phyloP scores from a whole-genome alignment of 2,888 invertebrate species.

The Toxonevra muliebris region DNA sequence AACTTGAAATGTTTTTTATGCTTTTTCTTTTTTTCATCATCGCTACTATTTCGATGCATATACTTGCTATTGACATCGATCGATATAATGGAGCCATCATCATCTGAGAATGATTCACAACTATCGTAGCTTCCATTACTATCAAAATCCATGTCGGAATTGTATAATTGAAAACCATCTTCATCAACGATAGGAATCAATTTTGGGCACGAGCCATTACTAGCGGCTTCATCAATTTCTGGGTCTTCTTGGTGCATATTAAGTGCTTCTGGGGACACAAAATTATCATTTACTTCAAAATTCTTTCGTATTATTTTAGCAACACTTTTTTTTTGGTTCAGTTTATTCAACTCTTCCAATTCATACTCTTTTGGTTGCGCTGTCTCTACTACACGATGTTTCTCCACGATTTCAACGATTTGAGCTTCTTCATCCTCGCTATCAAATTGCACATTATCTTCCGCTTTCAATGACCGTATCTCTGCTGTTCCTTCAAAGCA shows the following conservation, averaged over 20 bases:
- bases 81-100: constrained; percentile 32
- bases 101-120: constrained; percentile 12
- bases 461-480: constrained; percentile 43
- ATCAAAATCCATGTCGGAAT: constrained; percentile 22
- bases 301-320: background rate
- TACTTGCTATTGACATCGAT: constrained; percentile 44
- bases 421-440: constrained; percentile 47
- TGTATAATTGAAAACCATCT: constrained; percentile 37
- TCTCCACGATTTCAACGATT: constrained; percentile 45
- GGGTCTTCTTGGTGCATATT: background rate
- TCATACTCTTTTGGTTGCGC: constrained; percentile 34
- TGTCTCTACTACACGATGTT: constrained; percentile 25
- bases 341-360: constrained; percentile 27
- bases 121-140: constrained; percentile 4
- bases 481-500: constrained; percentile 47
- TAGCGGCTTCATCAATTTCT: background rate
- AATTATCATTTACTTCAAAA: no score
- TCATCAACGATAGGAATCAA: constrained; percentile 39
- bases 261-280: background rate
- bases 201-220: constrained; percentile 35
- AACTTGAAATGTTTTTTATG: background rate
- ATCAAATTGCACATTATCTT: constrained; percentile 44
- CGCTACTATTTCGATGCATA: constrained; percentile 10
- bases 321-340: constrained; percentile 37
- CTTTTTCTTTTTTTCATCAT: constrained; percentile 6